Evolutionary conservation across 2,113 vertebrate species (phyloP).

Genomic region (Seriola quinqueradiata): DNA sequence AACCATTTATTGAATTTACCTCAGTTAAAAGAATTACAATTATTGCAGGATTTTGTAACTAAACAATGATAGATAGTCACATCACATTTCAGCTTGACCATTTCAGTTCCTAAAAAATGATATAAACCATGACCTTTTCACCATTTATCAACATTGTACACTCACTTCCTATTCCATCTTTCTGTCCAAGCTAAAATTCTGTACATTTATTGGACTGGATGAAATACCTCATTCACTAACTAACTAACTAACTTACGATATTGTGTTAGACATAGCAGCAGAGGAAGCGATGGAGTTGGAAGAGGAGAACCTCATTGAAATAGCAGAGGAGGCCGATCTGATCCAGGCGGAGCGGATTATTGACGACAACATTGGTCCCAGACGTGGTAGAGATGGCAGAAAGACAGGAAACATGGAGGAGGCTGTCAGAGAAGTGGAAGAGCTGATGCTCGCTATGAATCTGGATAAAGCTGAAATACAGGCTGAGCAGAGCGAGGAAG

Average conservation of each 20-base stretch:
- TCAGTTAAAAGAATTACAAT: background rate
- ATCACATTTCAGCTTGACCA: background rate
- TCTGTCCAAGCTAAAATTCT: background rate
- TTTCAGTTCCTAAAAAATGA: background rate
- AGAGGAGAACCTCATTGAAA: conserved; percentile 84
- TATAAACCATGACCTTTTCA: background rate
- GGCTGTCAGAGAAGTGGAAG: conserved; percentile 71
- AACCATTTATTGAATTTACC: background rate
- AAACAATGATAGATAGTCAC: background rate
- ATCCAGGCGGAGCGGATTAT: conserved; percentile 91
- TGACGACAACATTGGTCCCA: conserved; percentile 81
- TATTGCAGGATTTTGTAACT: background rate
- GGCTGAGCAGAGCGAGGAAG: conserved; percentile 39
- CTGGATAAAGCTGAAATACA: conserved; percentile 77
- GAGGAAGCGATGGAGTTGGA: conserved; percentile 72
- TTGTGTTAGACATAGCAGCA: conserved; percentile 33
- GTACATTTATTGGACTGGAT: background rate
- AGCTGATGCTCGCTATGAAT: conserved; percentile 85
- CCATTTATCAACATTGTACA: background rate
- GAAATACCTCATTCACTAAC: background rate
- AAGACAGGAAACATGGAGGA: conserved; percentile 52
- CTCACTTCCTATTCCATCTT: background rate
- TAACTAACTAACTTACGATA: no score
- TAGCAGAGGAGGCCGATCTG: conserved; percentile 91
- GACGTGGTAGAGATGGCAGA: conserved; percentile 6